Base-by-base conservation (phyloP, 2,113 vertebrate genomes). In the Pterocles orientalis region DNA sequence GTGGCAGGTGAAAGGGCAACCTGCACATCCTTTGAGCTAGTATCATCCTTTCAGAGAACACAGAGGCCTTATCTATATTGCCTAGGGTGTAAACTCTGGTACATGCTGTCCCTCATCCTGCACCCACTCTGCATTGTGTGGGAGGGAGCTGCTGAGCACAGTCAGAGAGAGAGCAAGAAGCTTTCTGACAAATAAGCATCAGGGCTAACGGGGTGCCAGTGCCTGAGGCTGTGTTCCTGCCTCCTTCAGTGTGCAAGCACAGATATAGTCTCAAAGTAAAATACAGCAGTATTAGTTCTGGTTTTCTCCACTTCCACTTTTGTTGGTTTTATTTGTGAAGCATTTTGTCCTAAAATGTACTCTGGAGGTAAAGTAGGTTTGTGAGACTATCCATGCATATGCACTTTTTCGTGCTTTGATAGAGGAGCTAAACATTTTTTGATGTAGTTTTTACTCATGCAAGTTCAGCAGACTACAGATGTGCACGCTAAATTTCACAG, bases 341-440 rank as follows among this genome's bases (percentile, higher is more conserved):
- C 5, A 2, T 72, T 92, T 57, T 77, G 25, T 69, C 25, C 14
- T 73, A 36, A 77, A 92, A 92, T 73, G 16, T 58, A 2, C 34
- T 84, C 43, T 58, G 53, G 24, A 73, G 6, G 34, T 56, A 48
- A 50, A 75, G 21, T 31, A 41, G 8, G 2, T n/a, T 60, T 50
- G 9, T 58, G 39, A 64, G 14, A 10, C 60, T 77, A 58, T n/a
- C 7, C 14, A n/a, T 7, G 14, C 20, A 18, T 17, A 28, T 19
- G 4, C 10, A 0, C 0, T 36, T 53, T 50, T 78, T 53, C 33
- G 18, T 43, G 1, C 17, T 91, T 80, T 75, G 28, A 14, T 13
- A 69, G 36, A 61, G 39, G 18, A 19, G 10, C 6, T 31, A 18
- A 47, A 14, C 3, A 53, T 68, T 47, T 81, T 64, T 20, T 65